Percentiles rank a stretch among this genome's conserved stretches.
Conservation (phyloP, 2,888 invertebrate species). For the Drosophila gaucha region DNA sequence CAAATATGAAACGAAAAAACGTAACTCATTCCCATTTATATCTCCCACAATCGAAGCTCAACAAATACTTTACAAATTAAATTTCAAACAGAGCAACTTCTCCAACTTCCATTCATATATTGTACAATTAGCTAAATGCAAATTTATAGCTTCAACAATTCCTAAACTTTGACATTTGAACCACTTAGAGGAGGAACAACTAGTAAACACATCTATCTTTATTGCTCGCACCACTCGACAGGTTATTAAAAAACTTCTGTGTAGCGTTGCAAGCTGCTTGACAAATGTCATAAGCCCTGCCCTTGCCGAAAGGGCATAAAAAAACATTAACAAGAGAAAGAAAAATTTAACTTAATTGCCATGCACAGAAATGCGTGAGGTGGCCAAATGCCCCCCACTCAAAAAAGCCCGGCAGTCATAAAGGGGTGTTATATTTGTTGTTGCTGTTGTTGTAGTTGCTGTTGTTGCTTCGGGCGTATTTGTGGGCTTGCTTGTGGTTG, state of each 20-base stretch:
- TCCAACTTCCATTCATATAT: too few relatives aligned
- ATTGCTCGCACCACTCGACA: too few relatives aligned
- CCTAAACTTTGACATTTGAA: too few relatives aligned
- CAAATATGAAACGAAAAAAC: too few relatives aligned
- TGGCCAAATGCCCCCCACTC: slow-evolving; percentile 26
- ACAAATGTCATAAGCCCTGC: slow-evolving; percentile 32
- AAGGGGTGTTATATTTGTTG: slow-evolving; percentile 62
- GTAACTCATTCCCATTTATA: too few relatives aligned
- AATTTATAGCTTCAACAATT: too few relatives aligned
- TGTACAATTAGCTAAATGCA: too few relatives aligned
- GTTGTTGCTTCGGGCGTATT: slow-evolving; percentile 49
- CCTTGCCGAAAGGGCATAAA: slow-evolving; percentile 36
- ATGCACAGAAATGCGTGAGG: slow-evolving; percentile 64
- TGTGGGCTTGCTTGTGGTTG: slow-evolving; percentile 60
- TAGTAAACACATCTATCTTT: too few relatives aligned
- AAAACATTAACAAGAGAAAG: slow-evolving; percentile 71
- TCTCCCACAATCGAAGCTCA: too few relatives aligned
- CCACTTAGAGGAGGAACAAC: too few relatives aligned
- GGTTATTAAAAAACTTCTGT: slow-evolving; percentile 2
- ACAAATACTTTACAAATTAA: too few relatives aligned
- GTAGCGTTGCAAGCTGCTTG: slow-evolving; percentile 37
- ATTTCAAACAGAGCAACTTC: too few relatives aligned
- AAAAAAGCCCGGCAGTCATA: slow-evolving; percentile 23
- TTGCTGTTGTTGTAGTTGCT: slow-evolving; percentile 30
- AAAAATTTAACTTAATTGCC: slow-evolving; percentile 77